Evolutionary conservation across 2,113 vertebrate genomes (phyloP).

Genomic region (Poeciliopsis retropinna): DNA sequence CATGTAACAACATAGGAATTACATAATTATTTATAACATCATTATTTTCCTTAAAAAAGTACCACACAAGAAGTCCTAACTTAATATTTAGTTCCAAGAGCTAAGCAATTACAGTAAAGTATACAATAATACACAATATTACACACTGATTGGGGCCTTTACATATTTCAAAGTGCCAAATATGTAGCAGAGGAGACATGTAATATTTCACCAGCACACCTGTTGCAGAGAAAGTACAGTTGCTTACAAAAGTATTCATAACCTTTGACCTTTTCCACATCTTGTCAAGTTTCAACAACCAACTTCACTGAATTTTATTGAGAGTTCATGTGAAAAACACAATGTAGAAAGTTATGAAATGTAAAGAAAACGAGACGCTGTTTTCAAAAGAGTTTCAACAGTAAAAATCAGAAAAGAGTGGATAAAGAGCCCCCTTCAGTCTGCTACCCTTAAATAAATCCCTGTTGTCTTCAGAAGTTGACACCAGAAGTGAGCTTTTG

Average conservation of each 20-base stretch:
- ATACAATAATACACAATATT: constrained; percentile 82
- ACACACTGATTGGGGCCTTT: constrained; percentile 67
- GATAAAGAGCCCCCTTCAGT: not conserved
- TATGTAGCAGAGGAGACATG: constrained; percentile 67
- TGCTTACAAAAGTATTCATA: not conserved
- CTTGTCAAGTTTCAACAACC: not conserved
- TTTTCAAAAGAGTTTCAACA: not conserved
- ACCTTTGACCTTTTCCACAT: not conserved
- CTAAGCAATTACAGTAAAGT: constrained; percentile 76
- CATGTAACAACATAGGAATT: constrained; percentile 69
- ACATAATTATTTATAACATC: constrained; percentile 52
- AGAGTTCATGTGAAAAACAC: not conserved
- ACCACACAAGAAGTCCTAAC: constrained; percentile 59
- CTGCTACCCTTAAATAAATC: not conserved
- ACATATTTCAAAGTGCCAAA: constrained; percentile 61
- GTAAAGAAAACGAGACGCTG: not conserved
- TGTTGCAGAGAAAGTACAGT: constrained; percentile 16
- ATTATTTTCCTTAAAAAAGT: constrained; percentile 56
- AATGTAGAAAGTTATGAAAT: not conserved
- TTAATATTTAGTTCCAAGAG: constrained; percentile 68
- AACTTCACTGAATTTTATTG: not conserved
- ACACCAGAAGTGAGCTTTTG: too few relatives aligned
- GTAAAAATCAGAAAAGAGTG: not conserved
- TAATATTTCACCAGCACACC: constrained; percentile 35
- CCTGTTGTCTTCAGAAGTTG: not conserved